Conservation (phyloP, 2,888 invertebrate species). For the Polia nebulosa region DNA sequence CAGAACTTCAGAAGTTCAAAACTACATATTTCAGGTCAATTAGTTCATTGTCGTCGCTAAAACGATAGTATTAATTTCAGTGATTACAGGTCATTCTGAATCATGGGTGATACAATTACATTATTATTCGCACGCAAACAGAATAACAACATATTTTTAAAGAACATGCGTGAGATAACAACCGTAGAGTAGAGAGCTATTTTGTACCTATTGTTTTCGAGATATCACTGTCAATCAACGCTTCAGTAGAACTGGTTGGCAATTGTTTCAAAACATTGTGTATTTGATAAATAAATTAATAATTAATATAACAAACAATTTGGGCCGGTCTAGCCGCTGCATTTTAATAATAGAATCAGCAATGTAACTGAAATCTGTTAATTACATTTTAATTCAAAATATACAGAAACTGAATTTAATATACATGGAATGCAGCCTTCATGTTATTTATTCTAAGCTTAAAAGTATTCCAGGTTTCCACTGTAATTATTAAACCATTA, state of each 20-base stretch:
- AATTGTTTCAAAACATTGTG: neutral
- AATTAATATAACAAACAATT: too few species aligned
- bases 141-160: slow-evolving; percentile 38
- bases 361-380: neutral
- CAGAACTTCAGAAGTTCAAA: neutral
- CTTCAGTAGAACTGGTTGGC: neutral
- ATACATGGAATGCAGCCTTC: slow-evolving; percentile 4
- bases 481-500: slow-evolving; percentile 38
- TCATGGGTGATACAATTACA: slow-evolving; percentile 13
- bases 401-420: too few species aligned
- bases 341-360: neutral
- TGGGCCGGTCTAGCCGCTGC: neutral
- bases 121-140: slow-evolving; percentile 15
- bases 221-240: slow-evolving; percentile 12
- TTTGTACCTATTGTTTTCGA: neutral
- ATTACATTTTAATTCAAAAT: neutral
- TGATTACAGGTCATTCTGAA: neutral
- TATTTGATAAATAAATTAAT: too few species aligned
- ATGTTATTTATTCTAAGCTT: slow-evolving; percentile 18
- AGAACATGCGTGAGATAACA: slow-evolving; percentile 20
- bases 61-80: neutral
- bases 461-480: slow-evolving; percentile 9
- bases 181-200: neutral
- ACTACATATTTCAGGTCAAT: neutral
- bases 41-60: neutral